These are phyloP conservation scores for Drosophila insularis DNA, from an alignment of 1,140 invertebrate genomes.

Conservation along the genomic window DNA sequence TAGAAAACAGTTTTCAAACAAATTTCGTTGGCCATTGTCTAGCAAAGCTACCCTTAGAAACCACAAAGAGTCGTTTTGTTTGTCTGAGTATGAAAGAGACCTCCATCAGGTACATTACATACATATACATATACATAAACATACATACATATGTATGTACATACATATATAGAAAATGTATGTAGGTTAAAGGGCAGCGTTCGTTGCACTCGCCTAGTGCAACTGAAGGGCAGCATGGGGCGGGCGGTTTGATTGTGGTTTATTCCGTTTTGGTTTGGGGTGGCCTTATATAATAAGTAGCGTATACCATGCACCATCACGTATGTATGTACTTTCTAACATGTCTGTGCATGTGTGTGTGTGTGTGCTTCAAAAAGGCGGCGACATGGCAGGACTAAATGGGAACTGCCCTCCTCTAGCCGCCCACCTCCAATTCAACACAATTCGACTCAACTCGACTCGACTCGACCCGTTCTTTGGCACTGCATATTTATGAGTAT, in stretches of 20 bases:
- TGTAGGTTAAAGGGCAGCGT: conserved; percentile 77
- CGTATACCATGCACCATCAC: conserved; percentile 41
- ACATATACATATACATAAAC: neutral
- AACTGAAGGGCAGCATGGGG: conserved; percentile 61
- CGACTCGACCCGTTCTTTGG: conserved; percentile 13
- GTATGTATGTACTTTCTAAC: conserved; percentile 36
- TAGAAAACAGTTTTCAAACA: neutral
- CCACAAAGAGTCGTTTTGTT: conserved; percentile 1
- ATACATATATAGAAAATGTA: conserved; percentile 13
- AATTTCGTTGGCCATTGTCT: neutral
- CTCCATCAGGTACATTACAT: conserved; percentile 3
- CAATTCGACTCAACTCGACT: conserved; percentile 5
- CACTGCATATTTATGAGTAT: conserved; percentile 63
- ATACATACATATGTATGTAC: no score
- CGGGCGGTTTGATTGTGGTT: neutral
- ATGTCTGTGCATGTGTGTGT: neutral
- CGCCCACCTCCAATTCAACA: neutral
- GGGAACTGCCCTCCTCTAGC: conserved; percentile 4
- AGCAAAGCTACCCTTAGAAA: neutral
- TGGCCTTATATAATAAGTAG: conserved; percentile 61
- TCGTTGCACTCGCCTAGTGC: conserved; percentile 65
- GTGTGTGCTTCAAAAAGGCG: conserved; percentile 53
- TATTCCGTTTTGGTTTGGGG: conserved; percentile 17
- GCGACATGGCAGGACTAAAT: conserved; percentile 17
- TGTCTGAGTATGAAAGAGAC: conserved; percentile 2